These are phyloP conservation scores for Passer domesticus DNA, from an alignment of 2,113 vertebrate genomes.

Conservation along the genomic window DNA sequence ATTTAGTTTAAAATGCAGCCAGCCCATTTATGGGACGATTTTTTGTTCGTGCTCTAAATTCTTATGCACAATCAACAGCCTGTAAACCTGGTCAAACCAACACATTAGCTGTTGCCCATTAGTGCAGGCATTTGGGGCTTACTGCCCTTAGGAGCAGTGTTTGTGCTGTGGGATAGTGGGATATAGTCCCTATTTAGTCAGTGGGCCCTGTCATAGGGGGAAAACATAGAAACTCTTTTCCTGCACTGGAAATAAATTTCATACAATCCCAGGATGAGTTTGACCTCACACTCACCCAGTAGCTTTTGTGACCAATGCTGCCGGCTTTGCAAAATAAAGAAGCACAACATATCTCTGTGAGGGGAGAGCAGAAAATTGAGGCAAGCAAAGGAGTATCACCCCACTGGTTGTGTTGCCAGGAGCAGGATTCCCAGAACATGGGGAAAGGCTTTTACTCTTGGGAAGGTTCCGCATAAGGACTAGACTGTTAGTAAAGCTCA, in stretches of 20 bases:
- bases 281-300: neutral
- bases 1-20: slow-evolving; percentile 35
- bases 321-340: neutral
- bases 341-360: neutral
- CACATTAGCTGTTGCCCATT: neutral
- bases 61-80: slow-evolving; percentile 45
- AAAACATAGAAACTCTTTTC: neutral
- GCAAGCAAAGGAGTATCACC: neutral
- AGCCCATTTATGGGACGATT: slow-evolving; percentile 29
- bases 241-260: neutral
- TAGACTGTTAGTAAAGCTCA: neutral
- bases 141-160: neutral
- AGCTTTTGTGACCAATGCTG: neutral
- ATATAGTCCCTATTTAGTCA: neutral
- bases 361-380: neutral
- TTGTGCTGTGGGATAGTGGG: neutral
- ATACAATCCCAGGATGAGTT: neutral
- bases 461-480: neutral
- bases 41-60: slow-evolving; percentile 41
- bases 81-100: slow-evolving; percentile 19
- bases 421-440: neutral
- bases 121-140: neutral
- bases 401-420: fast-evolving
- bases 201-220: neutral
- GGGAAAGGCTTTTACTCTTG: neutral